Conservation (phyloP, 2,888 invertebrate genomes). For the Microctonus hyperodae region DNA sequence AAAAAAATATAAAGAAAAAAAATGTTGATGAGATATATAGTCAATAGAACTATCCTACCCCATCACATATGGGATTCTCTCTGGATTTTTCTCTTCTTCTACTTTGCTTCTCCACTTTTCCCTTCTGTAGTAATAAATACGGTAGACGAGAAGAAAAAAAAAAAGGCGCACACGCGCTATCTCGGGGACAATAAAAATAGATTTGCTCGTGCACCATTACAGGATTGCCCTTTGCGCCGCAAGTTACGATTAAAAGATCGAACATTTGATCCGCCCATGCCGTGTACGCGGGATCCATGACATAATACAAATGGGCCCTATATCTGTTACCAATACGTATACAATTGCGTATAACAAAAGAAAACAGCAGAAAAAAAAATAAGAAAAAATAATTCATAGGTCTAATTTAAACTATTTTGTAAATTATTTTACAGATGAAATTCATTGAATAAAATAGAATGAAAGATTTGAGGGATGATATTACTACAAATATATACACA, state of each 20-base stretch:
- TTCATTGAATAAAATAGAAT: not conserved
- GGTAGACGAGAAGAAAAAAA: constrained; percentile 3
- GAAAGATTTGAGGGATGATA: constrained; percentile 2
- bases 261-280: constrained; percentile 48
- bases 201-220: constrained; percentile 43
- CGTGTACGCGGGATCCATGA: constrained; percentile 40
- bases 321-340: constrained; percentile 11
- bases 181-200: constrained; percentile 56
- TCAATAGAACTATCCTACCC: constrained; percentile 16
- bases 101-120: constrained; percentile 19
- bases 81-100: constrained; percentile 16
- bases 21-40: constrained; percentile 10
- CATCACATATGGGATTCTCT: constrained; percentile 25
- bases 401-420: not conserved
- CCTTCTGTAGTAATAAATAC: constrained; percentile 37
- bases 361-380: not conserved
- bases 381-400: not conserved
- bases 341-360: not conserved
- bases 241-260: constrained; percentile 51
- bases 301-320: constrained; percentile 12
- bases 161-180: constrained; percentile 31
- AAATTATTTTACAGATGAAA: not conserved
- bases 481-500: not conserved
- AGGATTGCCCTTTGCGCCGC: constrained; percentile 43
- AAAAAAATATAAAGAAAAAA: constrained; percentile 20